phyloP scores from a whole-genome alignment of 2,113 vertebrate species.

The Fukomys damarensis region DNA sequence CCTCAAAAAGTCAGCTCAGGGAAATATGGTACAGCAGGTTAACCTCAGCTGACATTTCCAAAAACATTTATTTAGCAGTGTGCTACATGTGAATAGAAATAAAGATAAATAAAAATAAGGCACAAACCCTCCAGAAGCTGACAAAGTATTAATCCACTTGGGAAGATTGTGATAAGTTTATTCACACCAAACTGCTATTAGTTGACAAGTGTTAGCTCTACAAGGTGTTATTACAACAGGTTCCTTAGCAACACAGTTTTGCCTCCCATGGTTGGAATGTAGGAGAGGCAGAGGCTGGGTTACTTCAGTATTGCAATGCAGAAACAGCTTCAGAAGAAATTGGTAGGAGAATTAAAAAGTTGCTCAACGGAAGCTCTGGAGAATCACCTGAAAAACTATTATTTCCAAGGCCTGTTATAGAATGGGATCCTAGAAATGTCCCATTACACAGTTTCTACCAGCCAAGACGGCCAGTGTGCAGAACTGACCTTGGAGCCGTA shows the following conservation, averaged over 20 bases:
- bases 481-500: conserved; percentile 60
- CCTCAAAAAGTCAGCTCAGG: background rate
- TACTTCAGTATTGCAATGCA: background rate
- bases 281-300: background rate
- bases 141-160: conserved; percentile 59
- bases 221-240: conserved; percentile 52
- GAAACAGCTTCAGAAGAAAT: conserved; percentile 57
- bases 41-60: background rate
- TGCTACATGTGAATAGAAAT: conserved; percentile 46
- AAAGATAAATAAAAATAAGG: conserved; percentile 68
- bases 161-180: conserved; percentile 66
- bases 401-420: conserved; percentile 53
- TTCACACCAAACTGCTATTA: conserved; percentile 70
- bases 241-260: conserved; percentile 64
- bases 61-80: conserved; percentile 45
- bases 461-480: conserved; percentile 28
- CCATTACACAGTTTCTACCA: conserved; percentile 43
- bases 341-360: conserved; percentile 64
- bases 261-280: background rate
- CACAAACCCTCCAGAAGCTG: background rate
- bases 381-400: conserved; percentile 65
- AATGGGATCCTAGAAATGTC: conserved; percentile 32
- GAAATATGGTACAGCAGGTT: background rate
- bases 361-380: conserved; percentile 49
- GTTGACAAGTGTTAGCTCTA: conserved; percentile 67